Evolutionary conservation across 2,797 vertebrate genomes (phyloP).

Genomic region (Eleutherodactylus coqui): DNA sequence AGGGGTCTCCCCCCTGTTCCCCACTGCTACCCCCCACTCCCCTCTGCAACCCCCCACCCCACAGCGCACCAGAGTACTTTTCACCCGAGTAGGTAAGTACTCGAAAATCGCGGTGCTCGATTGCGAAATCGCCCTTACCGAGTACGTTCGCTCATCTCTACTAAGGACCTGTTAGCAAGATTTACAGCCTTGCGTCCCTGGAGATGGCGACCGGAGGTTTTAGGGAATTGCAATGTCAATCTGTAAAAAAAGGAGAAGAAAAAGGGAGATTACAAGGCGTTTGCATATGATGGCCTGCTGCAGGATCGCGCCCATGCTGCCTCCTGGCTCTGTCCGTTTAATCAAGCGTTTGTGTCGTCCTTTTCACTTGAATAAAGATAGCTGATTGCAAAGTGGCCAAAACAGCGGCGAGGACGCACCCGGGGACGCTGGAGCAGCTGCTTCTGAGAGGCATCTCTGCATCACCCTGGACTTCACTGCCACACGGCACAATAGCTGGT

Average conservation of each 20-base stretch:
- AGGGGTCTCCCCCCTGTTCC: too few relatives aligned
- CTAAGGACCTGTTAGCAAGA: neutral
- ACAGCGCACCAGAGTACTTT: too few relatives aligned
- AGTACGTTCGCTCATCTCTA: too few relatives aligned
- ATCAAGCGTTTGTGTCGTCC: neutral
- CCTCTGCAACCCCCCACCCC: too few relatives aligned
- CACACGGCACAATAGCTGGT: neutral
- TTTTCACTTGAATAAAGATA: conserved; percentile 1
- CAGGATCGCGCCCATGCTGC: neutral
- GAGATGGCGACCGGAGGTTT: conserved; percentile 15
- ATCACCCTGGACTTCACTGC: neutral
- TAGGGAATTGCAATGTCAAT: neutral
- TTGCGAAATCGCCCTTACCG: too few relatives aligned
- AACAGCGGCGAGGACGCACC: neutral
- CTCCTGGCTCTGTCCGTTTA: neutral
- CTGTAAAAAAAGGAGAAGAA: neutral
- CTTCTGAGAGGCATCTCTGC: neutral
- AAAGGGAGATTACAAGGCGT: too few relatives aligned
- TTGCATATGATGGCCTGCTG: too few relatives aligned
- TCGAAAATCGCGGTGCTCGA: too few relatives aligned
- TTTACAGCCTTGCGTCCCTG: neutral
- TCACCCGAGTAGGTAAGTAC: too few relatives aligned
- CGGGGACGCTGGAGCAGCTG: neutral
- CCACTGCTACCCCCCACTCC: too few relatives aligned
- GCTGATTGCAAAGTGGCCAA: neutral